Base-by-base conservation (phyloP, 2,113 vertebrate genomes). In the Climacteris rufus region DNA sequence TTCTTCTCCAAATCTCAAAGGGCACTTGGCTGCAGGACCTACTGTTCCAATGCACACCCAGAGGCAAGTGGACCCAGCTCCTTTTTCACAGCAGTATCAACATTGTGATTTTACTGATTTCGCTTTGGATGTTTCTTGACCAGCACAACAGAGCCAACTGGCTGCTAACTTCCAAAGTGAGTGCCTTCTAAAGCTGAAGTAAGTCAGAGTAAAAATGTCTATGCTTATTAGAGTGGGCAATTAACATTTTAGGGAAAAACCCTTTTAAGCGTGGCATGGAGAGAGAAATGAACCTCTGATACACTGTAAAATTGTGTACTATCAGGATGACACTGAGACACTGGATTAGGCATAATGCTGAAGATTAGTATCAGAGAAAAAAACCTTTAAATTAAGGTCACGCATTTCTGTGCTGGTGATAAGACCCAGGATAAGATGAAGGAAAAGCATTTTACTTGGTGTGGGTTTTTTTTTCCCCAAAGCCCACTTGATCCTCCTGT, bases 401-500 rank as follows among this genome's bases (percentile, higher is more conserved):
- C 2, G 2, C 19, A 53, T 81, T 91, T 71, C 59, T 83, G 13
- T 49, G 64, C n/a, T 53, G 25, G 28, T n/a, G 68, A 2, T 31
- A 69, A 49, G 8, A 90, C 7, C 15, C 30, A 66, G 54, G 24
- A 60, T 24, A 65, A 64, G 40, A 60, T 6, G 14, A 85, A 90
- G 30, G 30, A 17, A 80, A 74, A 83, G 37, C 6, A 18, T 72
- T 89, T 60, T 11, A 37, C 19, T 49, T 24, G 7, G 17, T 37
- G n/a, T 54, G 25, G 7, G 0, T 2, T 33, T 6, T 57, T 78
- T 35, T 59, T 4, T 0, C 6, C 30, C 40, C 0, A 0, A 87
- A 60, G 39, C 39, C 40, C 72, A 70, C 37, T 30, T 53, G 37
- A 53, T 45, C 15, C 12, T 87, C 8, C 5, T 23, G 15, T 27